A percentile compares a stretch with the other conserved stretches of the same genome.
These are phyloP conservation scores for Calypte anna DNA, from an alignment of 2,113 vertebrate species.

Conservation along the genomic window DNA sequence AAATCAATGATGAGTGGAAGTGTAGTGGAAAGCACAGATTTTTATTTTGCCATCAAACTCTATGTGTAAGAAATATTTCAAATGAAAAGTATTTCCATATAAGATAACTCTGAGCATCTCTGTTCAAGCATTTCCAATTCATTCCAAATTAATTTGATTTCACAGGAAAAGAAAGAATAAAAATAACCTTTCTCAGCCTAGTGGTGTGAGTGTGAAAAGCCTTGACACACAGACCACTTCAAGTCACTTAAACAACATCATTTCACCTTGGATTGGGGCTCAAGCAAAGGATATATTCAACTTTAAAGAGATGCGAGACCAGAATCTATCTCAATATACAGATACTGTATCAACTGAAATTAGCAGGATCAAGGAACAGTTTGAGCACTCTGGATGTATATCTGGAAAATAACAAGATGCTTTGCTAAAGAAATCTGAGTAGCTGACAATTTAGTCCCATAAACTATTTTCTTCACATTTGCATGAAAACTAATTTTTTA, in stretches of 20 bases:
- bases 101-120: not conserved
- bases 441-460: not conserved
- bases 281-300: not conserved
- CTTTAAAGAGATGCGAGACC: not conserved
- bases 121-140: slow-evolving; percentile 4
- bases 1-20: not conserved
- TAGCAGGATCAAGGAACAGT: not conserved
- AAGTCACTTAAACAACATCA: not conserved
- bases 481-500: not conserved
- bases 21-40: not conserved
- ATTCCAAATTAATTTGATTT: not conserved
- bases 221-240: not conserved
- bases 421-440: not conserved
- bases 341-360: not conserved
- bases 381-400: not conserved
- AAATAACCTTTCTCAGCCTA: not conserved
- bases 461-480: not conserved
- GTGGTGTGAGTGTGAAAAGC: not conserved
- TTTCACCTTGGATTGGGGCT: not conserved
- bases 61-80: not conserved
- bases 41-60: not conserved
- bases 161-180: not conserved
- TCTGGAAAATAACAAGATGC: not conserved
- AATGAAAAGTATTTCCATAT: not conserved
- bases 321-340: not conserved